A percentile compares a stretch with the other conserved stretches of the same genome.
Conservation (phyloP, 1,140 invertebrate species). For the Eubasilissa regina region DNA sequence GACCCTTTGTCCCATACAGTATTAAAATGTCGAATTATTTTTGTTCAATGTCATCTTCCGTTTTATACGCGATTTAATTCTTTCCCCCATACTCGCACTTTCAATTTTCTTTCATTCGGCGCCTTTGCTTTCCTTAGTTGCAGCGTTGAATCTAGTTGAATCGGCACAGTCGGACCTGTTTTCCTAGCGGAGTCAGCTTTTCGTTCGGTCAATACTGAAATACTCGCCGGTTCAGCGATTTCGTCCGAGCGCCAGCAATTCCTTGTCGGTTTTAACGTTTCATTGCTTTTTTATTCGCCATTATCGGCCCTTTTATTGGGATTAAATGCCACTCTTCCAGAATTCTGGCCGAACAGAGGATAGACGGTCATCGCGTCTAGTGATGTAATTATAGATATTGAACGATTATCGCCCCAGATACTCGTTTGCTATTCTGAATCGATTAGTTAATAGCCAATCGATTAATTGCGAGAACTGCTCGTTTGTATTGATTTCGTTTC, state of each 20-base stretch:
- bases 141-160: neutral
- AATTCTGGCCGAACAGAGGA: neutral
- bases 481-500: no score
- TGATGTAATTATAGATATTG: no score
- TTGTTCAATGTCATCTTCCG: no score
- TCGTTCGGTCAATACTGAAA: slow-evolving; percentile 1
- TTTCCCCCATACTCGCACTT: neutral
- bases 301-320: slow-evolving; percentile 15
- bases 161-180: slow-evolving; percentile 10
- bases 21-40: no score
- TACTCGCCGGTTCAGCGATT: slow-evolving; percentile 8
- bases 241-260: neutral
- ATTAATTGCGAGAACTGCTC: no score
- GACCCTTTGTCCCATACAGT: no score
- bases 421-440: no score
- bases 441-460: no score
- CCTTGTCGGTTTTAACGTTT: slow-evolving; percentile 2
- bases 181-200: slow-evolving; percentile 16
- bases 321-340: neutral
- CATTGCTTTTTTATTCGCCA: neutral
- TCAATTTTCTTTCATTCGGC: neutral
- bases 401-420: no score
- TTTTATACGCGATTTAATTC: neutral
- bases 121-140: neutral
- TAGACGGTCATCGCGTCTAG: neutral